These are phyloP conservation scores for Gari tellinella DNA, from an alignment of 2,888 invertebrate genomes.

Conservation along the genomic window DNA sequence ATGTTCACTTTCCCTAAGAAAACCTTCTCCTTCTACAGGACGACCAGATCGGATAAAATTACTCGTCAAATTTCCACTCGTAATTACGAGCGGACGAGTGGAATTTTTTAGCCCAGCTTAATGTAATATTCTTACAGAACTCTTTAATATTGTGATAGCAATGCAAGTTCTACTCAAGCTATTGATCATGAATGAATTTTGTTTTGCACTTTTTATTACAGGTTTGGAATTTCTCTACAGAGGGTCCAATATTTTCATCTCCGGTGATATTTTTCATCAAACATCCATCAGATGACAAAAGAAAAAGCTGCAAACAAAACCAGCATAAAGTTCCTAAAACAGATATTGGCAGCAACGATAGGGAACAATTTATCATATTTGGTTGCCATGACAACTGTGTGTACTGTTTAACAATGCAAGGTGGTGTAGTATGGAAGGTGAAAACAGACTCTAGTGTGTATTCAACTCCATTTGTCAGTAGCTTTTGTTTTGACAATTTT, in stretches of 20 bases:
- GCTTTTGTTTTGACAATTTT: neutral
- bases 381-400: conserved; percentile 82
- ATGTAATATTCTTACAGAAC: too few relatives aligned
- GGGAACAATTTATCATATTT: conserved; percentile 63
- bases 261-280: conserved; percentile 78
- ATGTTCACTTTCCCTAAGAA: too few relatives aligned
- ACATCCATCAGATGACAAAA: neutral
- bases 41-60: too few relatives aligned
- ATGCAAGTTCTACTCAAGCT: too few relatives aligned
- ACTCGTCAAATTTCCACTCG: too few relatives aligned
- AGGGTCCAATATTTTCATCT: conserved; percentile 91
- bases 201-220: conserved; percentile 85
- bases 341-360: neutral
- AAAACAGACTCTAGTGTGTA: conserved; percentile 88
- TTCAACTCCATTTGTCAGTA: conserved; percentile 87
- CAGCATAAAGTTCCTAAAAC: neutral
- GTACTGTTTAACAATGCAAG: conserved; percentile 75
- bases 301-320: neutral
- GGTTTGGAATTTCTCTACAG: conserved; percentile 88
- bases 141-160: too few relatives aligned
- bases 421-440: conserved; percentile 86
- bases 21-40: too few relatives aligned
- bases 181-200: too few relatives aligned
- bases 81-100: too few relatives aligned
- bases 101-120: too few relatives aligned